Conservation (phyloP, 1,140 invertebrate genomes). For the Lepidurus apus region DNA sequence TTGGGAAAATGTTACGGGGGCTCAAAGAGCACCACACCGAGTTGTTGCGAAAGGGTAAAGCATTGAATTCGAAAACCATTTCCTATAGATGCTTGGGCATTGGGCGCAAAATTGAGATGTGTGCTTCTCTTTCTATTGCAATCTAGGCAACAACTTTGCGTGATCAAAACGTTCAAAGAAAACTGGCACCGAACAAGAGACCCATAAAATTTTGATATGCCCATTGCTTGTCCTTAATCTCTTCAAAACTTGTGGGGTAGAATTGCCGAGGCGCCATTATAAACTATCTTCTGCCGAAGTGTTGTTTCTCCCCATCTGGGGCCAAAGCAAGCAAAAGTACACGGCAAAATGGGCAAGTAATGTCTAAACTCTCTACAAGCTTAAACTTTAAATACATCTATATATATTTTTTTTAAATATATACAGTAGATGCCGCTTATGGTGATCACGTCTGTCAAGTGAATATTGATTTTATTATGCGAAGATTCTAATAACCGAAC, state of each 20-base stretch:
- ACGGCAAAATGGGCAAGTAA: too few relatives aligned
- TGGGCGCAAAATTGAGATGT: slow-evolving; percentile 17
- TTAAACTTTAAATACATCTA: too few relatives aligned
- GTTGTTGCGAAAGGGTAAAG: slow-evolving; percentile 17
- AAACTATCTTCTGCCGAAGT: neutral
- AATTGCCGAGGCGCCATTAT: neutral
- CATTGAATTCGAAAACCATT: neutral
- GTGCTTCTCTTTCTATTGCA: neutral
- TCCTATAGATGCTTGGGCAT: neutral
- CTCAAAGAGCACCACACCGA: neutral
- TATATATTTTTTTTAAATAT: too few relatives aligned
- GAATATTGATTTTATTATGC: too few relatives aligned
- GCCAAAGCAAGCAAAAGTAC: neutral
- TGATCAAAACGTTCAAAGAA: slow-evolving; percentile 22
- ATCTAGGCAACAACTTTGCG: neutral
- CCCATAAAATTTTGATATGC: slow-evolving; percentile 10
- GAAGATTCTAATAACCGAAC: too few relatives aligned
- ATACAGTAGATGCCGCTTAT: too few relatives aligned
- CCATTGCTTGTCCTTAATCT: slow-evolving; percentile 1
- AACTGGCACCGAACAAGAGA: slow-evolving; percentile 12
- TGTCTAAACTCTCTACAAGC: too few relatives aligned
- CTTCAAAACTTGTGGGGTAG: neutral
- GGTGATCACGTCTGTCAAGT: too few relatives aligned
- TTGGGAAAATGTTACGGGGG: neutral
- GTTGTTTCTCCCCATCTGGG: neutral